phyloP scores from a whole-genome alignment of 2,797 vertebrate genomes.

The Garrulus glandarius region DNA sequence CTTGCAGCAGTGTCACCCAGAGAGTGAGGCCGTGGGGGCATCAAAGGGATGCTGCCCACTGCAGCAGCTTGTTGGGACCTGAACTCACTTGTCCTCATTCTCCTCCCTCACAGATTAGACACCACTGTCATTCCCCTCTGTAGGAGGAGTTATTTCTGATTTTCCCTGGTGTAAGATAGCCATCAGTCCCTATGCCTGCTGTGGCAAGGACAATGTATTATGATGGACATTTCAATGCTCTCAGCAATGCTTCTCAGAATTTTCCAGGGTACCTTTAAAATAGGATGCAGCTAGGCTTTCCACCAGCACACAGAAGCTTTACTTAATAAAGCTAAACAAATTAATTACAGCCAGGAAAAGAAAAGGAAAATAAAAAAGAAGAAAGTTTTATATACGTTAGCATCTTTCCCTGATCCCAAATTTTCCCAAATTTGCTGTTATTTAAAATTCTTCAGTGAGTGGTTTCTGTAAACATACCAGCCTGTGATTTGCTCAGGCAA shows the following conservation, averaged over 20 bases:
- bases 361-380: not conserved
- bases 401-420: not conserved
- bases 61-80: accelerated
- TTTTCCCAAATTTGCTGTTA: not conserved
- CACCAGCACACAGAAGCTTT: not conserved
- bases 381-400: not conserved
- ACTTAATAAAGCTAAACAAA: not conserved
- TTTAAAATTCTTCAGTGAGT: not conserved
- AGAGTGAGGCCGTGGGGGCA: accelerated
- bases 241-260: not conserved
- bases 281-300: not conserved
- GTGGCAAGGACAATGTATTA: not conserved
- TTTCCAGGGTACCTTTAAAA: not conserved
- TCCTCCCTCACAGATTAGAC: not conserved
- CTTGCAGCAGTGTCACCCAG: accelerated
- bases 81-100: not conserved
- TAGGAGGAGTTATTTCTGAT: not conserved
- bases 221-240: not conserved
- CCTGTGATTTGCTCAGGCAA: not conserved
- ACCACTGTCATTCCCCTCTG: not conserved
- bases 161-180: not conserved
- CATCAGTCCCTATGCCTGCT: not conserved
- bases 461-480: not conserved
- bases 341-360: not conserved
- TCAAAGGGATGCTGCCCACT: not conserved